These are phyloP conservation scores for Tetragnatha versicolor DNA, from an alignment of 1,140 invertebrate genomes.

Conservation along the genomic window DNA sequence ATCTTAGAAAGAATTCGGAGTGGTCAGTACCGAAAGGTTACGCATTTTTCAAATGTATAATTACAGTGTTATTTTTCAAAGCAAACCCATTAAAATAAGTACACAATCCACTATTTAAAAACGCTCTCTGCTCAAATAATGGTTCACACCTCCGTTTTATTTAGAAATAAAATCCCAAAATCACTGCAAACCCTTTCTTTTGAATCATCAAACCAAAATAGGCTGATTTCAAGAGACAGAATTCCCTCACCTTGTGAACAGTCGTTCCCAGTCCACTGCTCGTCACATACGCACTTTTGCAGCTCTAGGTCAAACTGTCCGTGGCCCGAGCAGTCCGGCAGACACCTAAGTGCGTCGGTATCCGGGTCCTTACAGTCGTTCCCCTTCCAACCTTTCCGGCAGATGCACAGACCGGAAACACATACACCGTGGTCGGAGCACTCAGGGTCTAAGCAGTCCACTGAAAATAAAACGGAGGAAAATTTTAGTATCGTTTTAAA, in stretches of 20 bases:
- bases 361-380: conserved; percentile 85
- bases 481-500: no score
- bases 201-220: no score
- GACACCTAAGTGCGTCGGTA: conserved; percentile 84
- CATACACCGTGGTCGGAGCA: conserved; percentile 96
- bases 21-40: no score
- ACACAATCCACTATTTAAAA: no score
- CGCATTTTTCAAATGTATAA: no score
- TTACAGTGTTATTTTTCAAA: no score
- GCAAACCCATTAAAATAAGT: no score
- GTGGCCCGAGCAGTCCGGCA: conserved; percentile 88
- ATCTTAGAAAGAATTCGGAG: no score
- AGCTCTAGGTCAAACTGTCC: conserved; percentile 87
- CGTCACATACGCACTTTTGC: conserved; percentile 84
- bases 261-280: conserved; percentile 87
- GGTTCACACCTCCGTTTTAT: not conserved
- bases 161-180: no score
- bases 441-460: conserved; percentile 83
- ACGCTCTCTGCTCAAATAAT: no score
- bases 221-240: no score
- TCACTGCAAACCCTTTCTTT: no score
- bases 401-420: conserved; percentile 90
- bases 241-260: conserved; percentile 79
- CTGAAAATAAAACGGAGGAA: conserved; percentile 68
- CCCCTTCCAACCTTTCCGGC: conserved; percentile 94